These are phyloP conservation scores for Xylocampa areola DNA, from an alignment of 2,888 invertebrate species.

Conservation along the genomic window DNA sequence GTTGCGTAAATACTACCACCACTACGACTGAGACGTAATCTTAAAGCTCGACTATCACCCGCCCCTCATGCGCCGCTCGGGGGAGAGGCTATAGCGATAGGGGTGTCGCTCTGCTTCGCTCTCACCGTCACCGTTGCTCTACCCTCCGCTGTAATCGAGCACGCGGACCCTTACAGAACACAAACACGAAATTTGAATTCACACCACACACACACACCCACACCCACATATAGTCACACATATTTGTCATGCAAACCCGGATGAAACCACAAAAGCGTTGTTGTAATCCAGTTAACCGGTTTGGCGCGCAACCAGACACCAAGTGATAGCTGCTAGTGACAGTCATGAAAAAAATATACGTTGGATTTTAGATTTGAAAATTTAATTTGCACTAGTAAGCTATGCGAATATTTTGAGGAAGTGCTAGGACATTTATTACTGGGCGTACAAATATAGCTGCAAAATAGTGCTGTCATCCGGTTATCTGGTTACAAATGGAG, in stretches of 20 bases:
- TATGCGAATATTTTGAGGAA: conserved; percentile 22
- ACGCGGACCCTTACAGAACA: conserved; percentile 44
- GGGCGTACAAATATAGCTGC: conserved; percentile 43
- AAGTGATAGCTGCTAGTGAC: conserved; percentile 68
- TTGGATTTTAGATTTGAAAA: conserved; percentile 41
- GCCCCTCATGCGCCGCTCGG: too few species aligned
- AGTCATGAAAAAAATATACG: conserved; percentile 56
- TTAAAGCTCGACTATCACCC: too few species aligned
- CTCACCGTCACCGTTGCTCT: too few species aligned
- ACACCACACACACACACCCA: too few species aligned
- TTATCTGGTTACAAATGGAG: conserved; percentile 60
- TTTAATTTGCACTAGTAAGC: conserved; percentile 41
- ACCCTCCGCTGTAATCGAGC: too few species aligned
- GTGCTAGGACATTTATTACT: conserved; percentile 22
- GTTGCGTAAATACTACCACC: too few species aligned
- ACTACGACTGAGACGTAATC: too few species aligned
- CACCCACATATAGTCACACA: conserved; percentile 56
- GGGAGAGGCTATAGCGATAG: too few species aligned
- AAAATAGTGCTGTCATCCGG: conserved; percentile 52
- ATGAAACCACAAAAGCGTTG: conserved; percentile 72
- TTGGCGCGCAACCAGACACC: conserved; percentile 70
- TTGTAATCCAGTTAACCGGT: conserved; percentile 76
- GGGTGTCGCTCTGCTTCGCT: too few species aligned
- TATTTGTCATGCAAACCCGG: conserved; percentile 67
- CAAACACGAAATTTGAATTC: conserved; percentile 68